Conservation (phyloP, 2,113 vertebrate species). For the Hypomesus transpacificus region DNA sequence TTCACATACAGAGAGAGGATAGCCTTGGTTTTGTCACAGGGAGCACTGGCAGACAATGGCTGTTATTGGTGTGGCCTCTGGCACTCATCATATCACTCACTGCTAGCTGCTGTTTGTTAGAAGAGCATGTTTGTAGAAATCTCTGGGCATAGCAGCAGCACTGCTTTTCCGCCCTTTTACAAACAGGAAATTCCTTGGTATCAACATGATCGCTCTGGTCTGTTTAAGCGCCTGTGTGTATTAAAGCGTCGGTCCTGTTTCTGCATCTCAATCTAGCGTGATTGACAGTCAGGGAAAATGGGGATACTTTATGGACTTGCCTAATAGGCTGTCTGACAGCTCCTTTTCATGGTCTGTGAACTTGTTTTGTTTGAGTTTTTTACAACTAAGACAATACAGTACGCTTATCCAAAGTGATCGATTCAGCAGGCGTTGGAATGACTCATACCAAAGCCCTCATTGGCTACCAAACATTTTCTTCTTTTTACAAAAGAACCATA, state of each 20-base stretch:
- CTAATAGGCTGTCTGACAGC: conserved; percentile 18
- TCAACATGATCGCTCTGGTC: too few species aligned
- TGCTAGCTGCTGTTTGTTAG: too few species aligned
- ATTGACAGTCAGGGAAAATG: conserved; percentile 25
- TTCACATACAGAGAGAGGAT: background rate
- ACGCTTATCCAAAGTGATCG: background rate
- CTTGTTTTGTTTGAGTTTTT: conserved; percentile 12
- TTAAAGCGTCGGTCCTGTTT: background rate
- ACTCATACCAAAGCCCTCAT: conserved; percentile 2
- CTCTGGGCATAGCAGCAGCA: too few species aligned
- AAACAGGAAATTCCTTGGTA: too few species aligned
- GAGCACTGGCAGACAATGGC: background rate
- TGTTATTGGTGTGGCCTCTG: background rate
- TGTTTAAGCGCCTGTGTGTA: too few species aligned
- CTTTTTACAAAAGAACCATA: background rate
- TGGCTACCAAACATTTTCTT: background rate
- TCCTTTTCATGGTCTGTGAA: conserved; percentile 14
- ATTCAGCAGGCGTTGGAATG: background rate
- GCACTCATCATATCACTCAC: too few species aligned
- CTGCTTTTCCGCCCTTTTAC: too few species aligned
- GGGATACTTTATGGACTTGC: conserved; percentile 19
- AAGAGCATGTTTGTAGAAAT: too few species aligned
- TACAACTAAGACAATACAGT: conserved; percentile 3
- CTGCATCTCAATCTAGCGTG: background rate
- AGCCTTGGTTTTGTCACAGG: background rate